Evolutionary conservation across 1,140 invertebrate genomes (phyloP).

Genomic region (Parasteatoda tepidariorum): DNA sequence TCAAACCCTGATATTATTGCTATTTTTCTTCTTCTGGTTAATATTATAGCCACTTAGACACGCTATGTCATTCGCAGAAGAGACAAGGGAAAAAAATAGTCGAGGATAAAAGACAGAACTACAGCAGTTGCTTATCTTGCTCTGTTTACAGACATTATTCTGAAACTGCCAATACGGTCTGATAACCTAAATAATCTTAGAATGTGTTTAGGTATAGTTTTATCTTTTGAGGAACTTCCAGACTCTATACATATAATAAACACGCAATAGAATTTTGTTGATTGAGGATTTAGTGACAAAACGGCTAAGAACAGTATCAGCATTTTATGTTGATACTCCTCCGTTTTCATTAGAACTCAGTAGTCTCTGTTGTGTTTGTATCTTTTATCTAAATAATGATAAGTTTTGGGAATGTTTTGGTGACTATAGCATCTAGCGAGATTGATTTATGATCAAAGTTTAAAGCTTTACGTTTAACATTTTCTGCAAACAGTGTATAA

Average conservation of each 20-base stretch:
- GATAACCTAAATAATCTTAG: constrained; percentile 29
- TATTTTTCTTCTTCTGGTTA: neutral
- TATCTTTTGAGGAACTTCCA: constrained; percentile 3
- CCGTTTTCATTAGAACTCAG: neutral
- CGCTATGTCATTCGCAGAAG: neutral
- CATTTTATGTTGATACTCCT: neutral
- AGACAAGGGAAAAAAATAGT: neutral
- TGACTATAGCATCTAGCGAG: too few relatives aligned
- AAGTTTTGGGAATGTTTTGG: neutral
- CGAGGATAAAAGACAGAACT: constrained; percentile 1
- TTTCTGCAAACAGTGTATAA: too few relatives aligned
- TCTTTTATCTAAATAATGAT: neutral
- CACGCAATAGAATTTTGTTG: too few relatives aligned
- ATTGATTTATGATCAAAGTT: too few relatives aligned
- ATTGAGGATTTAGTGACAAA: neutral
- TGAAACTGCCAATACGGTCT: constrained; percentile 4
- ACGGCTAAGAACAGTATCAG: neutral
- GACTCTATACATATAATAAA: constrained; percentile 10
- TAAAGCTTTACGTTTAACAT: too few relatives aligned
- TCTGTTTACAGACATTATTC: neutral
- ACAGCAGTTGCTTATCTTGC: neutral
- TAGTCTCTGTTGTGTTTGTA: neutral
- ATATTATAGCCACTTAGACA: constrained; percentile 40
- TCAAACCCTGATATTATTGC: too few relatives aligned
- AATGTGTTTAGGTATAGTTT: constrained; percentile 22